phyloP scores from a whole-genome alignment of 2,113 vertebrate species.

The Platichthys flesus region DNA sequence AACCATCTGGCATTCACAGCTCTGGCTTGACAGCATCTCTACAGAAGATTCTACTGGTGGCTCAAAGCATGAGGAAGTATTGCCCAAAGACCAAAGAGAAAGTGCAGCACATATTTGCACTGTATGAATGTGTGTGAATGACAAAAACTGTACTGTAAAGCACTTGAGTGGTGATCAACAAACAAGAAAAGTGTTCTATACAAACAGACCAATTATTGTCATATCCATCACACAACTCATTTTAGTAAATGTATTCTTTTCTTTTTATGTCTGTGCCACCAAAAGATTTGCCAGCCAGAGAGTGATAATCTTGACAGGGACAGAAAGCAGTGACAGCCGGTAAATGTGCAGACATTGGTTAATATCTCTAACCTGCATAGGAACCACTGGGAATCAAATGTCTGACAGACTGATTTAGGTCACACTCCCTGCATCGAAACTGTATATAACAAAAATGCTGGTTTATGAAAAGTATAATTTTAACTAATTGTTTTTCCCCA shows the following conservation, averaged over 20 bases:
- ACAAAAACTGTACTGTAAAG: background rate
- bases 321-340: background rate
- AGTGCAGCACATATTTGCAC: too few relatives aligned
- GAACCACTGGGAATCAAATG: background rate
- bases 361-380: conserved; percentile 6
- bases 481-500: background rate
- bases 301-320: background rate
- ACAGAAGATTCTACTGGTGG: conserved; percentile 5
- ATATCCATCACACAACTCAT: background rate
- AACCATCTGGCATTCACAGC: conserved; percentile 42
- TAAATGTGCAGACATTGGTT: background rate
- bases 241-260: background rate
- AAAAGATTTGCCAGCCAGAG: background rate
- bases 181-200: too few relatives aligned
- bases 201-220: too few relatives aligned
- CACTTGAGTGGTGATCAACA: too few relatives aligned
- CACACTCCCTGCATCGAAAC: conserved; percentile 3
- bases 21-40: conserved; percentile 23
- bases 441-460: conserved; percentile 14
- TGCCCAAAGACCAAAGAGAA: background rate
- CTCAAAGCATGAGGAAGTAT: conserved; percentile 25
- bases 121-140: background rate
- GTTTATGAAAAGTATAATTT: background rate
- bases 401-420: background rate
- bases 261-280: background rate